Evolutionary conservation across 37 sponge, comb jelly and placozoan species (phyloP), one percentile per base, ranked within the genome.

Genomic region (Beroe ovata): DNA sequence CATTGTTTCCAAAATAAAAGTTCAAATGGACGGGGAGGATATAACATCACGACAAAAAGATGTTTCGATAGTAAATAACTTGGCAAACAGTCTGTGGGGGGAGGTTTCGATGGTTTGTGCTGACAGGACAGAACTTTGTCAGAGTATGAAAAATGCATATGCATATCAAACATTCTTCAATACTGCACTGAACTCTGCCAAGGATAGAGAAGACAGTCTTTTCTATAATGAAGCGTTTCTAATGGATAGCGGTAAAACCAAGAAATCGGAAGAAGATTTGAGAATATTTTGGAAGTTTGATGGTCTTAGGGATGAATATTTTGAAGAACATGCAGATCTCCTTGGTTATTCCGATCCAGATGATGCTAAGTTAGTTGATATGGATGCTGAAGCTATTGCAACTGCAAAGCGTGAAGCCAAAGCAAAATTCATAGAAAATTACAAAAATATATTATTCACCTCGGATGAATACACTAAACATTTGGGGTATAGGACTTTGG

Each of bases 21-120:
- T 61, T 26, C 22, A 26, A 25, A 20, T 26, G 21, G 28, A 61
- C 21, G 63, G 63, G 22, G 26, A 25, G 21, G 63, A 61, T 61
- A 61, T 61, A 20, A 4, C 3, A 20, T 4, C n/a, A 20, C 63
- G 63, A 16, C 26, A 20, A 61, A 61, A 61, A 16, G 63, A 61
- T 16, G 63, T 61, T 61, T 61, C 63, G 4, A 25, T 61, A 20
- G 63, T 61, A 26, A 61, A 61, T 25, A 61, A 61, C 21, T 22
- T 61, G 6, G 63, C 63, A 61, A 61, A 61, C n/a, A 61, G 63
- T 61, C 63, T 61, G 28, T 61, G 63, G 63, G 63, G 63, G 8
- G 63, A 61, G 21, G 63, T 61, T 61, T 61, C 63, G 21, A 25
- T 61, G 22, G 63, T 61, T 26, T 26, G 26, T 26, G 8, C 26